Evolutionary conservation across 2,888 invertebrate genomes (phyloP), one percentile per base, ranked within the genome.

Genomic region (Folsomia candida): DNA sequence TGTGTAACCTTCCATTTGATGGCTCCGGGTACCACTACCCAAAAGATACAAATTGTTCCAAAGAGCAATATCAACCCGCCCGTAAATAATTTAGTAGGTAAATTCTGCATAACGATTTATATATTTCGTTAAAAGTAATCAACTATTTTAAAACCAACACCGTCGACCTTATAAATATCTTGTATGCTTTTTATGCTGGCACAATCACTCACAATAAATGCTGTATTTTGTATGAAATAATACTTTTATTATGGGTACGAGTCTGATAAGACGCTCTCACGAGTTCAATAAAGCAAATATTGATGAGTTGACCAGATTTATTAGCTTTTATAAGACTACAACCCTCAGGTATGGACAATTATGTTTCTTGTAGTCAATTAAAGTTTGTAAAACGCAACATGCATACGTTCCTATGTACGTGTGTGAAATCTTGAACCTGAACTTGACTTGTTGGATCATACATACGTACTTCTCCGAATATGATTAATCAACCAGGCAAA

Each of bases 11-110:
- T 66, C 67, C 73, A 67, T 47, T 73, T 62, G 60, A 75, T 64
- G 25, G 72, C 57, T 65, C 67, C 71, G 47, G 75, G 75, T 29
- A 72, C 67, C 6, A 67, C 51, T 1, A 73, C 54, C 62, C 69
- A 75, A 22, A 69, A 62, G 6, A 73, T 67, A 20, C 70, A 37
- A 27, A 75, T 66, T 9, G 75, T 69, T 1, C 67, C 47, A 25
- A 73, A 59, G 47, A 75, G 67, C 11, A 26, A 71, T 1, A 70
- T 63, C 37, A 75, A 57, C 14, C 75, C 72, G 20, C 69, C 51
- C n/a, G 71, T 66, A 24, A 75, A 69, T 24, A 75, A 65, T 22
- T 63, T 61, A 57, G 69, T 63, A 4, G 75, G 73, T 54, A 75
- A 51, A 18, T 64, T 66, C 60, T 71, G 67, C 75, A 73, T 75